Evolutionary conservation across 1,140 invertebrate species (phyloP).

Genomic region (Drosophila equinoxialis): DNA sequence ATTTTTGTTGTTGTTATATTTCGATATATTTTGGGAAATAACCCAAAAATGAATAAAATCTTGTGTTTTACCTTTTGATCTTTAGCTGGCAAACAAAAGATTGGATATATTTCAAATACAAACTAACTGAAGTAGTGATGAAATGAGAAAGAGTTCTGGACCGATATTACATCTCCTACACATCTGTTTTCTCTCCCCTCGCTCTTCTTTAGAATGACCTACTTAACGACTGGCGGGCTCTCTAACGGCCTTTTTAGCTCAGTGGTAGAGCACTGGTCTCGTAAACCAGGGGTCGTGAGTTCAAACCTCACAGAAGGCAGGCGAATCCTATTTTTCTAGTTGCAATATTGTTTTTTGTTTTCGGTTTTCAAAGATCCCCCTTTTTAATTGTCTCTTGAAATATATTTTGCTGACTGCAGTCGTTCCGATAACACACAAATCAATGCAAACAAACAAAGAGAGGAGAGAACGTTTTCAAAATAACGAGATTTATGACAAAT

Average conservation of each 20-base stretch:
- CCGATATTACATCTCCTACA: background rate
- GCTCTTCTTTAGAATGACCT: background rate
- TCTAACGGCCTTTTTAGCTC: conserved; percentile 84
- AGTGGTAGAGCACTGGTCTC: conserved; percentile 96
- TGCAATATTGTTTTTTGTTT: conserved; percentile 8
- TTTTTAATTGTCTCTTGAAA: background rate
- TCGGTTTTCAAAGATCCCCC: background rate
- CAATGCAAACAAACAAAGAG: conserved; percentile 42
- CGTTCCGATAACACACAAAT: conserved; percentile 47
- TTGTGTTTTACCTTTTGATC: too few species aligned
- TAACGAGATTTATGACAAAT: conserved; percentile 81
- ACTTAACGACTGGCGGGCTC: background rate
- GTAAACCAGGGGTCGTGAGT: conserved; percentile 96
- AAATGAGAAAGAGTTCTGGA: background rate
- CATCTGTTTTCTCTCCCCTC: background rate
- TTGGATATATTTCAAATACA: too few species aligned
- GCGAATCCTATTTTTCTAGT: background rate
- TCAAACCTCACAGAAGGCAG: conserved; percentile 92
- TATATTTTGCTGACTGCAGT: conserved; percentile 51
- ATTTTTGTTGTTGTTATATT: too few species aligned
- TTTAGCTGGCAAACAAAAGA: too few species aligned
- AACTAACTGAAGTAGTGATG: too few species aligned
- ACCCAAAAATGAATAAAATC: too few species aligned
- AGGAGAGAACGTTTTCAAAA: conserved; percentile 61
- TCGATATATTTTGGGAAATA: too few species aligned